Evolutionary conservation across 2,797 vertebrate genomes (phyloP), one percentile per base, ranked within the genome.

Genomic region (Bryconaethiops microstoma): DNA sequence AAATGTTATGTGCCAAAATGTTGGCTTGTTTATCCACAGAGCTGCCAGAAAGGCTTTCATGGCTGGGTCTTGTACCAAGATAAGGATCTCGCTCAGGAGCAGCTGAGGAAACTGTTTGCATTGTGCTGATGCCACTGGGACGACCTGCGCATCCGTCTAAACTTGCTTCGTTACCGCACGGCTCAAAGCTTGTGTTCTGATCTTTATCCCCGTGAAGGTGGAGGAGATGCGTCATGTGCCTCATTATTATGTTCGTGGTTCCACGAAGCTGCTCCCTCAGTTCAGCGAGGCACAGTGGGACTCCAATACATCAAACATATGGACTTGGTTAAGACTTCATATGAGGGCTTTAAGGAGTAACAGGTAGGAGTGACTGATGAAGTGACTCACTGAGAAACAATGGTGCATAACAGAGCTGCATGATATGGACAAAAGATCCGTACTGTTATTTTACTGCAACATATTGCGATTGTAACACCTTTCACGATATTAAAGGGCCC

Each of bases 121-220:
- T 77, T 86, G 80, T 85, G 83, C 81, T 83, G 85, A 76, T 76
- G 85, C 87, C 90, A 90, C 91, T 80, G 83, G 52, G 82, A 65
- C 65, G 35, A 86, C 71, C 77, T 64, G 25, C 75, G 74, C 85
- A 83, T 89, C 77, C 70, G 89, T 86, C 88, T 79, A 87, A 92
- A 92, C 93, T 79, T 95, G 93, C 87, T 89, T 81, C 2, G 83
- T 86, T 89, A 85, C 88, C 63, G 65, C 71, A 83, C 63, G 9
- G 80, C 74, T 62, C 48, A 77, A 86, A 78, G 71, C 60, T 40
- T 79, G 64, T 80, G 76, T 65, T 74, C 65, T 78, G 80, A 80
- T 83, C 80, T 82, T 82, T 63, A 86, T 82, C 69, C 6, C n/a
- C 63, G 50, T 40, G 60, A 80, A 76, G 73, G 75, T 63, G 71